Percentiles rank a stretch among this genome's conserved stretches.
Conservation (phyloP, 2,113 vertebrate species). For the Nipponia nippon region DNA sequence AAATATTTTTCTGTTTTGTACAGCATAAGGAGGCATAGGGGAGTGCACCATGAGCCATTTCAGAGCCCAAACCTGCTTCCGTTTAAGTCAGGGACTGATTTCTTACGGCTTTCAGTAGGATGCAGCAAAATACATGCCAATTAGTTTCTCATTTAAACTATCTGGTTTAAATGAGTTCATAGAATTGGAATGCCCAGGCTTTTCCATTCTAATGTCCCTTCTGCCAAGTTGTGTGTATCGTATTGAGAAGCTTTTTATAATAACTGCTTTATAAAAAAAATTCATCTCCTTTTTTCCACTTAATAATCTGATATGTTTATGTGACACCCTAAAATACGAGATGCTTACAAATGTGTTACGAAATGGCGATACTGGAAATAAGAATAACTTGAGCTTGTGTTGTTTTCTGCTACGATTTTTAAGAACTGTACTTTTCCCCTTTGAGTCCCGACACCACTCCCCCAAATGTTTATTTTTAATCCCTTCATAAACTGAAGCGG, state of each 20-base stretch:
- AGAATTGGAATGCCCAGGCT: neutral
- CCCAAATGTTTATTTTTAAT: constrained; percentile 36
- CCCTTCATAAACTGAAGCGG: neutral
- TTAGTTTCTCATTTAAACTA: neutral
- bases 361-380: neutral
- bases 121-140: neutral
- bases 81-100: neutral
- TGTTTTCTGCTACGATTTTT: neutral
- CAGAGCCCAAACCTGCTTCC: neutral
- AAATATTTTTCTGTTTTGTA: neutral
- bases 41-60: neutral
- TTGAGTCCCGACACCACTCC: neutral
- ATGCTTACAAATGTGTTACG: neutral
- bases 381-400: neutral
- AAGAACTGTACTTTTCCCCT: neutral
- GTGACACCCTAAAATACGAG: neutral
- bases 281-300: neutral
- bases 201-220: neutral
- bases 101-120: neutral
- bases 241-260: neutral
- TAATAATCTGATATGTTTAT: neutral
- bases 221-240: neutral
- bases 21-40: neutral
- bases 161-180: neutral
- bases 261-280: neutral